These are phyloP conservation scores for Ostrea edulis DNA, from an alignment of 1,140 invertebrate species.

Conservation along the genomic window DNA sequence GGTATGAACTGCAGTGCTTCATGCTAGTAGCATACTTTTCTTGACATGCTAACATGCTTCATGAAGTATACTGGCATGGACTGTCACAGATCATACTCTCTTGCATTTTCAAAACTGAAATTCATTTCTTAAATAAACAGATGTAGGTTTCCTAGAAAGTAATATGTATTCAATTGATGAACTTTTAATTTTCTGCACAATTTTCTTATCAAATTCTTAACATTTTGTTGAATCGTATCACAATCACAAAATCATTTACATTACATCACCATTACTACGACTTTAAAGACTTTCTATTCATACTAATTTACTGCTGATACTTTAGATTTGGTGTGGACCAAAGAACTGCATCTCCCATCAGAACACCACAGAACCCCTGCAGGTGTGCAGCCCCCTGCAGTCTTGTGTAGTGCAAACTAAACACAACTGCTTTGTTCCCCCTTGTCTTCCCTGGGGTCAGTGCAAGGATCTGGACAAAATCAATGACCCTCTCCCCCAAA, in stretches of 20 bases:
- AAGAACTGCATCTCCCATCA: slow-evolving; percentile 74
- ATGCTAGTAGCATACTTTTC: too few relatives aligned
- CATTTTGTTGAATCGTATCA: neutral
- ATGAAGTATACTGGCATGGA: too few relatives aligned
- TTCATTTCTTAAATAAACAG: too few relatives aligned
- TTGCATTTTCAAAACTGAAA: too few relatives aligned
- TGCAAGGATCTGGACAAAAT: slow-evolving; percentile 88
- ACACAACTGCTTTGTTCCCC: slow-evolving; percentile 86
- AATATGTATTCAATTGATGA: too few relatives aligned
- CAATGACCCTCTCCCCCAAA: slow-evolving; percentile 87
- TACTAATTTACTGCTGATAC: neutral
- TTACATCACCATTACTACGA: neutral
- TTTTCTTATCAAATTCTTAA: too few relatives aligned
- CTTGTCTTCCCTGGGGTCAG: slow-evolving; percentile 89
- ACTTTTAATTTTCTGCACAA: too few relatives aligned
- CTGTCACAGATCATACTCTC: too few relatives aligned
- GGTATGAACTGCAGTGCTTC: too few relatives aligned
- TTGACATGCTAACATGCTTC: too few relatives aligned
- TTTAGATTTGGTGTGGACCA: slow-evolving; percentile 78
- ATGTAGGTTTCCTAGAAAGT: too few relatives aligned
- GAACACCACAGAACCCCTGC: slow-evolving; percentile 67
- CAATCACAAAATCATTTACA: neutral
- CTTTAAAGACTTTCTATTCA: neutral
- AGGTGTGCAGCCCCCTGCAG: slow-evolving; percentile 68
- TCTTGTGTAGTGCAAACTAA: slow-evolving; percentile 72